Evolutionary conservation across 2,113 vertebrate species (phyloP).

Genomic region (Miniopterus natalensis): DNA sequence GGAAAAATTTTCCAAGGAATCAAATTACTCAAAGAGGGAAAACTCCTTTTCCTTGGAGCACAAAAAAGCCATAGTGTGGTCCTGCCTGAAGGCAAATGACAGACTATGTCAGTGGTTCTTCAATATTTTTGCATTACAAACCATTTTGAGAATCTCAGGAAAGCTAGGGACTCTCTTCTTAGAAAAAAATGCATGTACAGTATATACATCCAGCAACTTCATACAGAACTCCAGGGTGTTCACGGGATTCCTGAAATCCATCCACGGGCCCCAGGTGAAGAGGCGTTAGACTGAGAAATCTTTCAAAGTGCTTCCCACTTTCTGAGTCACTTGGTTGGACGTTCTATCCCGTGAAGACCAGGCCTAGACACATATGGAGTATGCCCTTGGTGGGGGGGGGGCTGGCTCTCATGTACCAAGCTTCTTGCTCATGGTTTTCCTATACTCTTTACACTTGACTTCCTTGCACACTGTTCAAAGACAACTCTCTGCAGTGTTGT

Average conservation of each 20-base stretch:
- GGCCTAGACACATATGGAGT: accelerated
- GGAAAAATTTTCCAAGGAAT: not conserved
- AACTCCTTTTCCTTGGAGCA: not conserved
- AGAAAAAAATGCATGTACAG: not conserved
- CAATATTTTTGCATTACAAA: not conserved
- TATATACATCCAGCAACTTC: not conserved
- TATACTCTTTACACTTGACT: not conserved
- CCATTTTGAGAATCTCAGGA: not conserved
- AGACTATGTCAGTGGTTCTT: not conserved
- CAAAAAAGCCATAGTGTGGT: not conserved
- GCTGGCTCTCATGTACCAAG: not conserved
- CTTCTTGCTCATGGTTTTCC: not conserved
- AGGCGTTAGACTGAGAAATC: not conserved
- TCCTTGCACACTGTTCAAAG: not conserved
- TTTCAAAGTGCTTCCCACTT: not conserved
- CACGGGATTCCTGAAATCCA: not conserved
- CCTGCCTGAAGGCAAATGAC: not conserved
- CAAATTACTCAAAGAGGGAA: not conserved
- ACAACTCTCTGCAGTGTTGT: not conserved
- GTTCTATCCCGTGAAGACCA: not conserved
- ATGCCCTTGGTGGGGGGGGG: accelerated
- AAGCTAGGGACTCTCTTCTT: not conserved
- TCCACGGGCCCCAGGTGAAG: not conserved
- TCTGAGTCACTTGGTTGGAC: not conserved
- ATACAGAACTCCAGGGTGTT: not conserved